Conservation (phyloP, 2,797 vertebrate genomes). For the Cyclopterus lumpus region DNA sequence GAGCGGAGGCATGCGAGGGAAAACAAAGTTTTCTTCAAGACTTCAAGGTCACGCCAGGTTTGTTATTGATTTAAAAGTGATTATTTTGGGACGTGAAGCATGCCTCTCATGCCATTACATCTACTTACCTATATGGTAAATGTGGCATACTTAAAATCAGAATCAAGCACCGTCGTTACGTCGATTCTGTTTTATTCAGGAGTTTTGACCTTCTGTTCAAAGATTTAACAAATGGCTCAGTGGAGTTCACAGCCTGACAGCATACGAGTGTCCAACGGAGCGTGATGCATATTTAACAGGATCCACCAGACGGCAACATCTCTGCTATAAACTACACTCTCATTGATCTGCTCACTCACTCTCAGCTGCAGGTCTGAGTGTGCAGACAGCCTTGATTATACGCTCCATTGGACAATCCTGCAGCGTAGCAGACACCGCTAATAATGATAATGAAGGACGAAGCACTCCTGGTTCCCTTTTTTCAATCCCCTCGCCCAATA, state of each 20-base stretch:
- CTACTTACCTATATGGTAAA: not conserved
- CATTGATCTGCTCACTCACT: conserved; percentile 46
- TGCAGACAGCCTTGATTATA: conserved; percentile 71
- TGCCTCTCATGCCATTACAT: not conserved
- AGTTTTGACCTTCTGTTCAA: conserved; percentile 71
- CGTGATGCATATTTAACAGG: conserved; percentile 72
- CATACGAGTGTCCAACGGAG: conserved; percentile 51
- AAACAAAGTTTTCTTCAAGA: not conserved
- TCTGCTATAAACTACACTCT: conserved; percentile 51
- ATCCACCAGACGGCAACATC: conserved; percentile 58
- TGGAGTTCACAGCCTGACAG: conserved; percentile 59
- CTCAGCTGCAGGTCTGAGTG: conserved; percentile 58
- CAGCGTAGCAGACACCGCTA: conserved; percentile 64
- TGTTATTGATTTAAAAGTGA: not conserved
- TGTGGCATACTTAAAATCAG: not conserved
- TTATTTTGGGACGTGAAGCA: not conserved
- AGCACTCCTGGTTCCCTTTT: conserved; percentile 39
- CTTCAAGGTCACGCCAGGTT: not conserved
- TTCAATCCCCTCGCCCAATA: conserved; percentile 19
- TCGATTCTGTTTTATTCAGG: conserved; percentile 49
- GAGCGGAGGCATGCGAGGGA: not conserved
- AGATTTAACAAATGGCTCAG: conserved; percentile 65
- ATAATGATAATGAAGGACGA: conserved; percentile 76
- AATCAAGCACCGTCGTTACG: conserved; percentile 19
- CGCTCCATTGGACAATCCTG: conserved; percentile 63